Conservation (phyloP, 2,888 invertebrate species). For the Apeira syringaria region DNA sequence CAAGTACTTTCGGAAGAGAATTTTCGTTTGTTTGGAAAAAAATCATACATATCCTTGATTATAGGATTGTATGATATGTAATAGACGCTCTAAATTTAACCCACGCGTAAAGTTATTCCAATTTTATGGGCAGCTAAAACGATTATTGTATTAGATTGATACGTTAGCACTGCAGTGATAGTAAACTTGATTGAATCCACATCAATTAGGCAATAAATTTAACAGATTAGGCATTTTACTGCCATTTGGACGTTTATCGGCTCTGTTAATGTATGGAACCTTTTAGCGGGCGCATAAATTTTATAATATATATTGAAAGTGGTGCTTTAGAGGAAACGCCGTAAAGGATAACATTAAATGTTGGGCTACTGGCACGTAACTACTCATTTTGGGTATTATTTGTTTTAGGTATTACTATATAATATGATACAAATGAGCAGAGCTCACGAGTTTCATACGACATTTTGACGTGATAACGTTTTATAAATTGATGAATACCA, state of each 20-base stretch:
- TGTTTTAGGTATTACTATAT: no score
- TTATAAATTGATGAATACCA: no score
- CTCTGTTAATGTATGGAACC: conserved; percentile 13
- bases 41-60: no score
- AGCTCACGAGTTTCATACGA: no score
- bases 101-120: conserved; percentile 1
- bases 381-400: not conserved
- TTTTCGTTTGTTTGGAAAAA: no score
- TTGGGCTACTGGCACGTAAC: conserved; percentile 17
- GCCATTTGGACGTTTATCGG: conserved; percentile 13
- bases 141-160: conserved; percentile 10
- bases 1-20: no score
- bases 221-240: conserved; percentile 22
- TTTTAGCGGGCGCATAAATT: conserved; percentile 24
- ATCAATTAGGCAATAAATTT: conserved; percentile 23
- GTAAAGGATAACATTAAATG: conserved; percentile 15
- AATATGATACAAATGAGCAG: no score
- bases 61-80: no score
- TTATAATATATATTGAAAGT: conserved; percentile 17
- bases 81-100: not conserved
- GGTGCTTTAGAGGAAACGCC: conserved; percentile 8
- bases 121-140: conserved; percentile 4
- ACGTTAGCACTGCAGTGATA: conserved; percentile 6
- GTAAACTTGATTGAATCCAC: conserved; percentile 19
- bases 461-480: no score